Evolutionary conservation across 2,113 vertebrate genomes (phyloP).

Genomic region (Bos indicus): DNA sequence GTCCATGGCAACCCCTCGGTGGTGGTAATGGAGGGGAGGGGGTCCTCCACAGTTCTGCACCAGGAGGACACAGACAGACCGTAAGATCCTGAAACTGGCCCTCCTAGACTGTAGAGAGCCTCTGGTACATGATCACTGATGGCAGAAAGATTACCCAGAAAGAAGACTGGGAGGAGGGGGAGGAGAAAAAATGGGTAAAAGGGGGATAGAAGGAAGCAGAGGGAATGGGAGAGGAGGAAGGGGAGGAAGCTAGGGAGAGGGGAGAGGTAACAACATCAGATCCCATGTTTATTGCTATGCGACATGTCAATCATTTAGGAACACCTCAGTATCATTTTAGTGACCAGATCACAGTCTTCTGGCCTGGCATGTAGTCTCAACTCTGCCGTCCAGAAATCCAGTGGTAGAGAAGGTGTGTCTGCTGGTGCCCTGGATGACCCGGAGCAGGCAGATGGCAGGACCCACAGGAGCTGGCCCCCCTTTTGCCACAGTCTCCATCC

Average conservation of each 20-base stretch:
- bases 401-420: neutral
- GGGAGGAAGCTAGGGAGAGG: neutral
- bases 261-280: neutral
- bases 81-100: neutral
- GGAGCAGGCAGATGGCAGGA: no score
- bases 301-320: neutral
- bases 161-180: no score
- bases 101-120: neutral
- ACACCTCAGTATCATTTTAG: neutral
- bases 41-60: neutral
- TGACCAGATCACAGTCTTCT: neutral
- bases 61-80: neutral
- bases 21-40: neutral
- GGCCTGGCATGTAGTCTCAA: neutral
- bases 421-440: neutral
- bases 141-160: neutral
- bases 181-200: neutral
- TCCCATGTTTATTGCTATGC: neutral
- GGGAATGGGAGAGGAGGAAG: no score
- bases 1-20: neutral
- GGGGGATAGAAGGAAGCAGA: no score
- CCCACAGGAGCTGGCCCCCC: neutral
- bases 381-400: neutral
- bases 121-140: neutral
- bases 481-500: neutral